phyloP scores from a whole-genome alignment of 1,140 invertebrate genomes.

The Drosophila kanapiae region DNA sequence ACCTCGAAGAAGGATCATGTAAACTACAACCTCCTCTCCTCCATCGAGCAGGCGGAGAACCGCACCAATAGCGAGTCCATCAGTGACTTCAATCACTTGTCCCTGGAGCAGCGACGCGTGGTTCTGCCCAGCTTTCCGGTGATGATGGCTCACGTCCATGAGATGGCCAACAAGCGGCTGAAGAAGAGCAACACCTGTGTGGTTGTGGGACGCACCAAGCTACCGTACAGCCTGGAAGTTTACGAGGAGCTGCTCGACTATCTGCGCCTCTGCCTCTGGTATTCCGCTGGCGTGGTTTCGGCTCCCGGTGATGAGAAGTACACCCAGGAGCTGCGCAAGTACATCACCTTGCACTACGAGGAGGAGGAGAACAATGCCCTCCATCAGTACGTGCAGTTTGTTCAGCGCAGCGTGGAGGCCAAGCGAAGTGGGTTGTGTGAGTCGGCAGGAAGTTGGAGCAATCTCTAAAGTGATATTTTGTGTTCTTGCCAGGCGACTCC shows the following conservation, averaged over 20 bases:
- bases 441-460: too few species aligned
- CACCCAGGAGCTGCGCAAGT: slow-evolving; percentile 62
- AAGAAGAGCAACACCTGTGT: slow-evolving; percentile 85
- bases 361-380: slow-evolving; percentile 74
- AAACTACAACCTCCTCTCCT: slow-evolving; percentile 76
- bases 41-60: slow-evolving; percentile 67
- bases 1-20: slow-evolving; percentile 84
- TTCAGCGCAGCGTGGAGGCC: slow-evolving; percentile 78
- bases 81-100: slow-evolving; percentile 76
- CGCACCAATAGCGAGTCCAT: slow-evolving; percentile 50
- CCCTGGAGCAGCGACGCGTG: slow-evolving; percentile 77
- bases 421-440: slow-evolving; percentile 71
- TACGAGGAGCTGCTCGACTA: slow-evolving; percentile 92
- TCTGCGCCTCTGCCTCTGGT: slow-evolving; percentile 90
- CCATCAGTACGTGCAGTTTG: slow-evolving; percentile 81
- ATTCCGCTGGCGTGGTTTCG: slow-evolving; percentile 80
- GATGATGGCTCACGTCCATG: slow-evolving; percentile 83
- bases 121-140: slow-evolving; percentile 83
- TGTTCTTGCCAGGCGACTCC: slow-evolving; percentile 59
- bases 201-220: slow-evolving; percentile 88
- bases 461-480: too few species aligned
- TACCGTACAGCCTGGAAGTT: slow-evolving; percentile 89
- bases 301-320: slow-evolving; percentile 84
- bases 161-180: slow-evolving; percentile 82
- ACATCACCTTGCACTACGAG: slow-evolving; percentile 69